Evolutionary conservation across 2,797 vertebrate genomes (phyloP), one percentile per base, ranked within the genome.

Genomic region (Rhinogobio ventralis): DNA sequence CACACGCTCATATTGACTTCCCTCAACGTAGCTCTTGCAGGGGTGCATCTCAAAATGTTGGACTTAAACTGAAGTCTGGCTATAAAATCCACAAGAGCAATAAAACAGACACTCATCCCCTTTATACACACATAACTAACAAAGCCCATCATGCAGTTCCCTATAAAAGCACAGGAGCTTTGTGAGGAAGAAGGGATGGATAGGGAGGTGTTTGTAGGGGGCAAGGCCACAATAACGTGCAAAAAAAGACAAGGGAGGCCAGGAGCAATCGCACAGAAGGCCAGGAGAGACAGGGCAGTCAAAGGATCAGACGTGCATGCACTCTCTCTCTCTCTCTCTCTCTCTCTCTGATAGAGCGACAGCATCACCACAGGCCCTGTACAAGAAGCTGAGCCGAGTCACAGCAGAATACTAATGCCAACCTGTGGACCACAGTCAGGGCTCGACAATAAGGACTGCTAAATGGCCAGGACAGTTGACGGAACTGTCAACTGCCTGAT

Each of bases 21-120:
- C 42, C 53, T 57, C 11, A 28, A 64, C 46, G 25, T 62, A 36
- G 62, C 30, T 28, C 11, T 53, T 49, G 69, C 11, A 23, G 42
- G 33, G 23, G 28, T 23, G 33, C 25, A 64, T 30, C 30, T 42
- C 25, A 60, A 87, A 83, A 79, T 23, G 53, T 74, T 83, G 11
- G 78, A 81, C 87, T 86, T 83, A 85, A 89, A 82, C 75, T 79
- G 33, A 90, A 87, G 84, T 79, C 82, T 36, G 30, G 85, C 80
- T 53, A 75, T 90, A 88, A 89, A 86, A 79, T 66, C 55, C 78
- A 79, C 72, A 79, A 49, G 71, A 72, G 42, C 76, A 67, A 86
- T 85, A 77, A 88, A 88, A 62, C 67, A 25, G 73, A 73, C 83
- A 83, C 28, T 68, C n/a, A 57, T 73, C 73, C 86, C 73, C 69